Percentiles rank a stretch among this genome's conserved stretches.
phyloP scores from a whole-genome alignment of 2,113 vertebrate species.

The Tragelaphus imberbis region DNA sequence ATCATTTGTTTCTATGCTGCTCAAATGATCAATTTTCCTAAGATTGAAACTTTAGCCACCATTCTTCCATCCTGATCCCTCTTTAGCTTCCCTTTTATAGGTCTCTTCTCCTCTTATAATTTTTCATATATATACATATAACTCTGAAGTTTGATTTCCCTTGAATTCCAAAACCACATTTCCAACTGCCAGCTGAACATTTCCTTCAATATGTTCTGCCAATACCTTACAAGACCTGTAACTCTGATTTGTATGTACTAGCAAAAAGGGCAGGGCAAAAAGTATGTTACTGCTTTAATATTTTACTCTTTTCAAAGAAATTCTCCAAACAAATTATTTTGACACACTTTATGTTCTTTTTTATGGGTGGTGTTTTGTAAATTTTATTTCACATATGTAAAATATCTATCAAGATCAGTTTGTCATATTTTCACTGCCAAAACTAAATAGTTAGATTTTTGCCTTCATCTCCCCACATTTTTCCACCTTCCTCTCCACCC shows the following conservation, averaged over 20 bases:
- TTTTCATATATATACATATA: neutral
- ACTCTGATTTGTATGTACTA: neutral
- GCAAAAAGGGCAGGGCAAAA: neutral
- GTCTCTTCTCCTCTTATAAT: neutral
- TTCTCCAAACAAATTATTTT: neutral
- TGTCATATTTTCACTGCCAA: neutral
- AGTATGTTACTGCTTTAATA: neutral
- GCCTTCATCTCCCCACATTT: neutral
- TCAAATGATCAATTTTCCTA: neutral
- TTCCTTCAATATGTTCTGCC: neutral
- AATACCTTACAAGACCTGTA: neutral
- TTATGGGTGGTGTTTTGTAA: neutral
- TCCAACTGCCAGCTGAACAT: neutral
- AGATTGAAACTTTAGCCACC: neutral
- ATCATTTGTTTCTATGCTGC: neutral
- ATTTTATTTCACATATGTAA: neutral
- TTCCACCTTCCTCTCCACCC: neutral
- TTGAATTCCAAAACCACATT: constrained; percentile 10
- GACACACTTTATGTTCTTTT: neutral
- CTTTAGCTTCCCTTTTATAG: neutral
- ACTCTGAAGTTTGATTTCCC: neutral
- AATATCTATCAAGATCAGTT: neutral
- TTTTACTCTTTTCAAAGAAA: neutral
- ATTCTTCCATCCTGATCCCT: neutral
- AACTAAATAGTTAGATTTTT: neutral